Evolutionary conservation across 1,140 invertebrate genomes (phyloP), one percentile per base, ranked within the genome.

Genomic region (Marisa cornuarietis): DNA sequence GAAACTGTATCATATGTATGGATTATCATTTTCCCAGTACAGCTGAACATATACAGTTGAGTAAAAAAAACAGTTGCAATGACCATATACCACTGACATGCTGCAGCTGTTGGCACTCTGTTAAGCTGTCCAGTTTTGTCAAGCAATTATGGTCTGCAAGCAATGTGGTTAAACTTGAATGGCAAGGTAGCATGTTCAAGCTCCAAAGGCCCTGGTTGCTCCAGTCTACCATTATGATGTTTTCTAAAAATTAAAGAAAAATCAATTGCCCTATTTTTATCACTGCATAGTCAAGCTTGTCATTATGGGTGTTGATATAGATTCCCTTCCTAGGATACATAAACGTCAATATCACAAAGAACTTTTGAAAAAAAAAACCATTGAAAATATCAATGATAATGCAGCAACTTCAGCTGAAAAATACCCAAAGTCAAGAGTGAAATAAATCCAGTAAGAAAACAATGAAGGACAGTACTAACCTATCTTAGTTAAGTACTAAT

Each of bases 121-220:
- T 95, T 81, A 97, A 93, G 91, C 96, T 96, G 89, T 97, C 96
- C 79, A 97, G 93, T 83, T 95, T 94, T 85, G 96, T 95, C 74
- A 98, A 91, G 85, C 95, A 95, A 92, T 98, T 98, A 86, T 96
- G 95, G 90, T 97, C 95, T 52, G 96, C 92, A 82, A 96, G 94
- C 72, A 97, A 91, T 81, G 94, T 94, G 69, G 93, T 68, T 63
- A 71, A 69, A 6, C 22, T 94, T 81, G 95, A 93, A 78, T 94
- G 87, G n/a, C 84, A 84, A 54, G 87, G 87, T 71, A 87, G 84
- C 80, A 91, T 87, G 66, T 92, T 88, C 20, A 93, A 85, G 77
- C 89, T 90, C 61, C 90, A 91, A 49, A 93, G 79, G 62, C 88
- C 87, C 82, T 90, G 84, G 58, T 88, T 86, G 52, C 89, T 89